Evolutionary conservation across 1,140 invertebrate species (phyloP).

Genomic region (Bombus difficillimus): DNA sequence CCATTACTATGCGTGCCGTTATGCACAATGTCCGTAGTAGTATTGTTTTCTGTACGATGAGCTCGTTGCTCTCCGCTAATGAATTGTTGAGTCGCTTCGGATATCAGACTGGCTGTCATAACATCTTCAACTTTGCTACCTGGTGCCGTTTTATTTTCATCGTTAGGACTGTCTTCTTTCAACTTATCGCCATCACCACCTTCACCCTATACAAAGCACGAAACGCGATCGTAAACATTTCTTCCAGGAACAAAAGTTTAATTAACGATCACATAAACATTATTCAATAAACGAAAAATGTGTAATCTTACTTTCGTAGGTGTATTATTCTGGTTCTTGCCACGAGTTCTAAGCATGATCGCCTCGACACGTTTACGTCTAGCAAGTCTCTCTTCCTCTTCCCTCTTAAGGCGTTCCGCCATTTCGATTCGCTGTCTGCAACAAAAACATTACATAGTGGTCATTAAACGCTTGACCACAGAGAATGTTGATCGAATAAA

Average conservation of each 20-base stretch:
- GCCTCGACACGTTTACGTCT: constrained; percentile 91
- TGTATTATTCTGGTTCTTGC: constrained; percentile 84
- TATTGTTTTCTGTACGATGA: constrained; percentile 72
- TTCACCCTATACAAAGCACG: constrained; percentile 69
- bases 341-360: constrained; percentile 91
- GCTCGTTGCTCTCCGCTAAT: constrained; percentile 78
- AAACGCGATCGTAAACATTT: not conserved
- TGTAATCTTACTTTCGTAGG: constrained; percentile 76
- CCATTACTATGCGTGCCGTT: constrained; percentile 81
- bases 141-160: constrained; percentile 74
- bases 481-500: not conserved
- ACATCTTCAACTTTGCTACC: constrained; percentile 76
- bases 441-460: constrained; percentile 36
- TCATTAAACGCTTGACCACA: not conserved
- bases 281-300: not conserved
- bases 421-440: constrained; percentile 88
- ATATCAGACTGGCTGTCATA: constrained; percentile 81
- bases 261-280: not conserved
- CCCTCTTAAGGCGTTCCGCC: constrained; percentile 88
- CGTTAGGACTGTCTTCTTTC: constrained; percentile 79
- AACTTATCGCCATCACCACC: constrained; percentile 77
- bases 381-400: constrained; percentile 91
- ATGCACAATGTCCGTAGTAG: constrained; percentile 73
- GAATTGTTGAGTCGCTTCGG: constrained; percentile 80
- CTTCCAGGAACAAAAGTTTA: not conserved